Evolutionary conservation across 2,888 invertebrate species (phyloP), one percentile per base, ranked within the genome.

Genomic region (Agriopis aurantiaria): DNA sequence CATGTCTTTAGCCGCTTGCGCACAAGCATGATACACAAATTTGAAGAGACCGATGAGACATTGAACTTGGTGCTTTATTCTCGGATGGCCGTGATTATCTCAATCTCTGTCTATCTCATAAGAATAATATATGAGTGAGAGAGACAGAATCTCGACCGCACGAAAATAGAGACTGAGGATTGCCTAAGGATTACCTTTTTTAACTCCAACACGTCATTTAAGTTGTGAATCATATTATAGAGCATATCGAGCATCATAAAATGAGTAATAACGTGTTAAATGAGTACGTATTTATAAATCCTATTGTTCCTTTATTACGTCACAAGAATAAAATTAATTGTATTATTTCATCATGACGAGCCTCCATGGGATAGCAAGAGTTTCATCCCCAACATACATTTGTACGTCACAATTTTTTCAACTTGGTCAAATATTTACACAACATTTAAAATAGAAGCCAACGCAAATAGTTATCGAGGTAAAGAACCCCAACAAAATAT

Each of bases 271-370:
- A 12, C 17, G 33, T 23, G 17, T 23, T 23, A 23, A 23, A 33
- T 5, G 17, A 49, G 59, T 62, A 45, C 55, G 51, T 69, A 69
- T 69, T 72, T 63, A 49, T 64, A 61, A 57, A 41, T 60, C 17
- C 0, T 40, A 41, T 40, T 48, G 63, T 63, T 11, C 8, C 7
- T 40, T 5, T 11, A 53, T 53, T 53, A 58, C 51, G 45, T 57
- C 2, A 48, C 14, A 48, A 55, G 41, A 48, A 57, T 56, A 17
- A 55, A 49, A 55, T 10, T 23, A 60, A 48, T 56, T 56, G 23
- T 52, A n/a, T 62, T 52, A 58, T 12, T 17, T 17, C 33, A 45
- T 33, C 8, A 46, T 10, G 41, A 14, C 51, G 33, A 61, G 56
- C 51, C 56, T 67, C 33, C 41, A 56, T 14, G 45, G 56, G 56